Base-by-base conservation (phyloP, 2,797 vertebrate species). In the Philypnodon macrostomus region DNA sequence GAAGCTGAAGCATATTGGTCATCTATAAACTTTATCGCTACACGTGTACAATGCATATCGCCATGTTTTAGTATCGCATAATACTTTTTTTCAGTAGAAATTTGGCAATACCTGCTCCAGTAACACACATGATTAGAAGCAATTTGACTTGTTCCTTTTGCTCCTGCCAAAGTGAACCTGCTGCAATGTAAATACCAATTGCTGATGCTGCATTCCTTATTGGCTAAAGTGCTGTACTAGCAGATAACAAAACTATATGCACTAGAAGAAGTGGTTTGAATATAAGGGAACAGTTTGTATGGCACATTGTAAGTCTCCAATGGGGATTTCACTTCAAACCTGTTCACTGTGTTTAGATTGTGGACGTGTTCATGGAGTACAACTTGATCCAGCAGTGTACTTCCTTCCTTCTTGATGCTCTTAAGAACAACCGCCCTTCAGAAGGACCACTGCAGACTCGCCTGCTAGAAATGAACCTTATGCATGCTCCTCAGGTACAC, bases 321-420 rank as follows among this genome's bases (percentile, higher is more conserved):
- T 23, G 21, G 21, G 5, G 11, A 16, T 15, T 31, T 6, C 24
- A 9, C 3, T 37, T 40, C 0, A 8, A 44, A 7, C 38, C 41
- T 24, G 55, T 27, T 55, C 3, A 7, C 1, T 66, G 13, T 51
- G 11, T 37, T 0, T 72, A 97, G 95, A 97, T 98, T 36, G 95
- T 98, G 44, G 95, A 98, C 61, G 94, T 98, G n/a, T 98, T 98
- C 73, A 97, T 97, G 95, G 95, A 98, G 68, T 96, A 96, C 85
- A 98, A 98, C 74, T 87, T 98, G 84, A 96, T 98, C 81, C 95
- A 98, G 86, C 95, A 97, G 74, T 98, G 95, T 62, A 97, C 95
- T 14, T 95, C 95, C 14, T 98, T 98, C 76, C 85, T 98, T 63
- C 86, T 98, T 67, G 95, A 98, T 52, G 95, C 94, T 44, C 85